phyloP scores from a whole-genome alignment of 2,888 invertebrate genomes.

The Agriotes lineatus region DNA sequence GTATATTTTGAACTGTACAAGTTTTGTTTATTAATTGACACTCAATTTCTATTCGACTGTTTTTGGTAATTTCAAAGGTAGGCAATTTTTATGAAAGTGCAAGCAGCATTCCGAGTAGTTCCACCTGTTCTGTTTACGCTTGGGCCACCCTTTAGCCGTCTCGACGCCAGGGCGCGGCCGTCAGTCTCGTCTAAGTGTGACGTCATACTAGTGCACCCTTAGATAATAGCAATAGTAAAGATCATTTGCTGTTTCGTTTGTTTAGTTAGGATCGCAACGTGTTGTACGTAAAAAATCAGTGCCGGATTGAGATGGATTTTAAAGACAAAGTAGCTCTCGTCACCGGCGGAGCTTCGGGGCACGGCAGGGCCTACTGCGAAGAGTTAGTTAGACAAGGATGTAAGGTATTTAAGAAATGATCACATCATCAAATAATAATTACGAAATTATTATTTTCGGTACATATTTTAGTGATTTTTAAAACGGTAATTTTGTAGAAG shows the following conservation, averaged over 20 bases:
- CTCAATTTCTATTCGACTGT: constrained; percentile 24
- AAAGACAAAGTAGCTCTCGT: constrained; percentile 81
- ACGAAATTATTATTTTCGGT: no score
- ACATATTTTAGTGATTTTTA: no score
- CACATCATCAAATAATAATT: neutral
- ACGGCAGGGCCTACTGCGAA: constrained; percentile 79
- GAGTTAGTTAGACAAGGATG: constrained; percentile 80
- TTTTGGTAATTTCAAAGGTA: constrained; percentile 13
- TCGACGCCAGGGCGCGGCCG: constrained; percentile 53
- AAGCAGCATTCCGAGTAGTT: neutral
- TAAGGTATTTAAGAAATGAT: constrained; percentile 69
- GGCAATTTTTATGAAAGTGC: neutral
- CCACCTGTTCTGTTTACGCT: constrained; percentile 7
- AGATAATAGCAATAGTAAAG: constrained; percentile 16
- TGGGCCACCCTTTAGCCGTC: constrained; percentile 48
- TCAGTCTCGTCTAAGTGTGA: constrained; percentile 35
- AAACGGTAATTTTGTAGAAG: no score
- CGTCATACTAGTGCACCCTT: constrained; percentile 35
- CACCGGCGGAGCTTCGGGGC: constrained; percentile 80
- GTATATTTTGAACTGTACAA: constrained; percentile 43
- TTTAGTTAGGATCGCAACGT: constrained; percentile 12
- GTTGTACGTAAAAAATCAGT: neutral
- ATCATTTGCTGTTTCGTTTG: constrained; percentile 27
- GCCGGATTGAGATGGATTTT: constrained; percentile 73
- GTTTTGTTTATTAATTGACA: constrained; percentile 38